Conservation (phyloP, 2,888 invertebrate genomes). For the Tipula helvola region DNA sequence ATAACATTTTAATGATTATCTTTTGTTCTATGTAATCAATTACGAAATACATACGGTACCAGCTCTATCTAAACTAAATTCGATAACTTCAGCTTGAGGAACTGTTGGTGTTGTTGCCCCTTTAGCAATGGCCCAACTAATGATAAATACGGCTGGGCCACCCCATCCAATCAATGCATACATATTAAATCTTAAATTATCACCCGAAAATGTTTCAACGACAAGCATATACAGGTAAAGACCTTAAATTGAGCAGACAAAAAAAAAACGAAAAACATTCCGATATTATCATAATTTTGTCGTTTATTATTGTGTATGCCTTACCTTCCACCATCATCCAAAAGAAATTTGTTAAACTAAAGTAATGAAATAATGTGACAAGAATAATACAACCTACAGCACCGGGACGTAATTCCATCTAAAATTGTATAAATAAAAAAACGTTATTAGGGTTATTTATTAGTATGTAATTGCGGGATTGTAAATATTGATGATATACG, state of each 20-base stretch:
- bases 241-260: slow-evolving; percentile 36
- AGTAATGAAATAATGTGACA: slow-evolving; percentile 75
- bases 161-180: slow-evolving; percentile 82
- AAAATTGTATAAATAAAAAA: neutral
- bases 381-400: slow-evolving; percentile 52
- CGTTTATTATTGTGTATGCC: neutral
- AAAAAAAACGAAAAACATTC: too few species aligned
- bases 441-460: too few species aligned
- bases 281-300: neutral
- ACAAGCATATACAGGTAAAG: slow-evolving; percentile 78
- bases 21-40: neutral
- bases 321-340: slow-evolving; percentile 97
- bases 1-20: neutral
- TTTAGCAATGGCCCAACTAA: slow-evolving; percentile 31
- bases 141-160: slow-evolving; percentile 29
- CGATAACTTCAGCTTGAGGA: slow-evolving; percentile 5
- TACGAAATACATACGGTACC: neutral
- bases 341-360: slow-evolving; percentile 89
- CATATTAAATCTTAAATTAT: slow-evolving; percentile 70
- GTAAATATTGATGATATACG: too few species aligned
- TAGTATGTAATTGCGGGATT: too few species aligned
- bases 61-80: neutral
- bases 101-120: neutral
- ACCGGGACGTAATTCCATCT: slow-evolving; percentile 6
- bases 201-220: slow-evolving; percentile 74